Conservation (phyloP, 2,888 invertebrate species). For the Chrysolina haemoptera region DNA sequence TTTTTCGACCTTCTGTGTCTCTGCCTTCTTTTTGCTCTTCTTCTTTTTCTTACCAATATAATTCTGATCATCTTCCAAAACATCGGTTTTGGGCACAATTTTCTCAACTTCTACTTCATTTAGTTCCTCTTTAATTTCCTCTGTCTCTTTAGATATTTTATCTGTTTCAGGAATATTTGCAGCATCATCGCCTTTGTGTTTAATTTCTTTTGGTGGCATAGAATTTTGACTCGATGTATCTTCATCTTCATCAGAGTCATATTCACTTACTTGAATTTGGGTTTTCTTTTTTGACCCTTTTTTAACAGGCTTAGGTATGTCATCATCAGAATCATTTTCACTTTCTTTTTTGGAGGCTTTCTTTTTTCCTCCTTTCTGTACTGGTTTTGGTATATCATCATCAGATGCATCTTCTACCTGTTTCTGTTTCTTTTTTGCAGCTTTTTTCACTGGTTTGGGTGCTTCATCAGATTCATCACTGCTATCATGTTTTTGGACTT, state of each 20-base stretch:
- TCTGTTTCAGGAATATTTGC: constrained; percentile 13
- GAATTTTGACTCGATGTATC: constrained; percentile 33
- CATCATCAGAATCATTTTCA: constrained; percentile 32
- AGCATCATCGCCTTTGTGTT: neutral
- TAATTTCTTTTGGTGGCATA: neutral
- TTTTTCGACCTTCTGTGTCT: constrained; percentile 14
- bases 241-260: constrained; percentile 36
- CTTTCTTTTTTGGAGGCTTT: constrained; percentile 29
- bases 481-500: constrained; percentile 28
- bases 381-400: constrained; percentile 37
- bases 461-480: constrained; percentile 26
- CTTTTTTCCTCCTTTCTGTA: constrained; percentile 37
- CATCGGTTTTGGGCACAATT: constrained; percentile 38
- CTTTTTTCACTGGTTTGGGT: constrained; percentile 41
- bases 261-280: constrained; percentile 29
- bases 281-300: constrained; percentile 33
- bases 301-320: constrained; percentile 25
- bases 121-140: constrained; percentile 36
- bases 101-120: constrained; percentile 47
- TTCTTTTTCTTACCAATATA: constrained; percentile 34
- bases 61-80: constrained; percentile 32
- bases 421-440: constrained; percentile 34
- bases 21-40: constrained; percentile 27
- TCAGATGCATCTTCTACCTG: constrained; percentile 35
- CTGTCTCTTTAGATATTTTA: constrained; percentile 30